A percentile compares a stretch with the other conserved stretches of the same genome.
Conservation (phyloP, 2,888 invertebrate genomes). For the Ophioninae sp. region DNA sequence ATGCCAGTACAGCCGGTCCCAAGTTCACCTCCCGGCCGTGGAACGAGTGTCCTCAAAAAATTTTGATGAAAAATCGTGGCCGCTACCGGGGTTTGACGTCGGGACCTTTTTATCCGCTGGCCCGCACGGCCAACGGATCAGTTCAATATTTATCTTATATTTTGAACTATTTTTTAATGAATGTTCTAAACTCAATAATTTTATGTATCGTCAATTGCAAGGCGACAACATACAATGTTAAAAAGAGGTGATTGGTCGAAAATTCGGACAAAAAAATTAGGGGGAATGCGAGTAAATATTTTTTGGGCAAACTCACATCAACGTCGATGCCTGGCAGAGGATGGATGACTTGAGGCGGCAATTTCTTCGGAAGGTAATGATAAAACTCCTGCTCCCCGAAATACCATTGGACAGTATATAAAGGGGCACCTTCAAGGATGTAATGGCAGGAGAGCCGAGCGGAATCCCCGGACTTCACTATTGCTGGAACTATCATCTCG, state of each 20-base stretch:
- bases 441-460: slow-evolving; percentile 77
- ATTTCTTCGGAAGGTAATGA: slow-evolving; percentile 88
- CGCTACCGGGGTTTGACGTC: too few species aligned
- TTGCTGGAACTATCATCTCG: slow-evolving; percentile 76
- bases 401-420: slow-evolving; percentile 91
- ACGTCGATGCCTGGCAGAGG: slow-evolving; percentile 86
- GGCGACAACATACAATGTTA: background rate
- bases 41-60: too few species aligned
- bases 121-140: too few species aligned
- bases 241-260: too few species aligned
- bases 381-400: slow-evolving; percentile 89
- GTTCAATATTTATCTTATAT: too few species aligned
- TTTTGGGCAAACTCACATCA: slow-evolving; percentile 85
- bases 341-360: slow-evolving; percentile 87
- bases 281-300: slow-evolving; percentile 2
- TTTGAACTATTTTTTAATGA: too few species aligned
- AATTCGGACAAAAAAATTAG: background rate
- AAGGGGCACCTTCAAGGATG: slow-evolving; percentile 75
- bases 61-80: too few species aligned
- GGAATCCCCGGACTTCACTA: slow-evolving; percentile 77
- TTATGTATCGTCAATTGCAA: too few species aligned
- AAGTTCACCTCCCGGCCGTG: too few species aligned
- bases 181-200: too few species aligned
- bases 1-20: too few species aligned
- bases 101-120: too few species aligned